Percentiles rank a stretch among this genome's conserved stretches.
phyloP scores from a whole-genome alignment of 2,113 vertebrate species.

The Xiphias gladius region DNA sequence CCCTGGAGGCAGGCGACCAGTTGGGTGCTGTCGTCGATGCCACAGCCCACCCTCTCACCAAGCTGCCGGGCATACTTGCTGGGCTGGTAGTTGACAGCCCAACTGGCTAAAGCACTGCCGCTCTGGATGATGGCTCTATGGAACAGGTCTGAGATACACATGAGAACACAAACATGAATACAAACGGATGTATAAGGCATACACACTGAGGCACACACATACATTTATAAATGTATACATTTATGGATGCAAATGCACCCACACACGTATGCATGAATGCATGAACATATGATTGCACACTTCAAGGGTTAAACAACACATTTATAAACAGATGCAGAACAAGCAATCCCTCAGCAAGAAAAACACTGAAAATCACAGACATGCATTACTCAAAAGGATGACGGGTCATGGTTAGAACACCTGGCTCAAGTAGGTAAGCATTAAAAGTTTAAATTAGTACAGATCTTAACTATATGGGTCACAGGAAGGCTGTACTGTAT shows the following conservation, averaged over 20 bases:
- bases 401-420: slow-evolving; percentile 8
- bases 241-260: slow-evolving; percentile 12
- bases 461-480: slow-evolving; percentile 50
- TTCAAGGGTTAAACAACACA: slow-evolving; percentile 12
- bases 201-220: neutral
- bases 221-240: slow-evolving; percentile 14
- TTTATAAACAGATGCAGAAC: slow-evolving; percentile 50
- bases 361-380: slow-evolving; percentile 6
- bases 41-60: slow-evolving; percentile 95
- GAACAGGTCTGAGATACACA: slow-evolving; percentile 91
- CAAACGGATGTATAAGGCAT: neutral
- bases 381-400: slow-evolving; percentile 52
- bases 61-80: slow-evolving; percentile 94
- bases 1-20: slow-evolving; percentile 94
- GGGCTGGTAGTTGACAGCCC: slow-evolving; percentile 99
- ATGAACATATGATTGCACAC: slow-evolving; percentile 4
- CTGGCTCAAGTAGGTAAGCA: slow-evolving; percentile 29
- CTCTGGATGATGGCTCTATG: slow-evolving; percentile 99
- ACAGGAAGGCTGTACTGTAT: slow-evolving; percentile 15
- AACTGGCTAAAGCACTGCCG: slow-evolving; percentile 96
- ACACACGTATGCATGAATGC: slow-evolving; percentile 18
- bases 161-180: slow-evolving; percentile 34
- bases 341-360: slow-evolving; percentile 5
- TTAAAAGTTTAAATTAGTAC: slow-evolving; percentile 42
- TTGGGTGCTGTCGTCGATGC: slow-evolving; percentile 92